Conservation (phyloP, 2,797 vertebrate species). For the Myiotriccus ornatus region DNA sequence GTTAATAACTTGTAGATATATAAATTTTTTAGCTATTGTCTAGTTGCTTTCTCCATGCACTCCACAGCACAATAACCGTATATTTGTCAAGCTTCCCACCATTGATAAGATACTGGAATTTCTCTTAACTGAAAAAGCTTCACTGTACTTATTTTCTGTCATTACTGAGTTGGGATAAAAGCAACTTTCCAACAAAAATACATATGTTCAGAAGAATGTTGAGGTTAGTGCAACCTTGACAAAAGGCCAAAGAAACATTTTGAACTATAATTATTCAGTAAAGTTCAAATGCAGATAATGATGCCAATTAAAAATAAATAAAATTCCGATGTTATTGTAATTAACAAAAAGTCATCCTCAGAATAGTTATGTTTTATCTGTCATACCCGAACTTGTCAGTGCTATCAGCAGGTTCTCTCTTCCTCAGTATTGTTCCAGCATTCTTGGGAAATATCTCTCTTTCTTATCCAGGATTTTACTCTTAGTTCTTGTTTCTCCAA, state of each 20-base stretch:
- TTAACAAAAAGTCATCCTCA: neutral
- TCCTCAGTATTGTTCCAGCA: neutral
- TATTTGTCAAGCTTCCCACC: neutral
- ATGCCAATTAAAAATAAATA: constrained; percentile 1
- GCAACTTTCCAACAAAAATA: neutral
- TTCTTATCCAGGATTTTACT: neutral
- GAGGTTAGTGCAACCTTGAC: neutral
- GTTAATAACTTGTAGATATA: neutral
- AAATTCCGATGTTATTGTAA: neutral
- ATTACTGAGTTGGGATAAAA: neutral
- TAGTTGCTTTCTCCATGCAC: neutral
- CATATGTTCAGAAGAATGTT: neutral
- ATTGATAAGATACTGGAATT: neutral
- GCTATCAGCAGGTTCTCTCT: neutral
- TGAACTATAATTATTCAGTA: neutral
- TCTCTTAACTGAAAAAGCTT: neutral
- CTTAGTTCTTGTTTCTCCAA: neutral
- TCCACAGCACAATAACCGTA: neutral
- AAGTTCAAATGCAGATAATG: neutral
- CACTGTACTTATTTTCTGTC: neutral
- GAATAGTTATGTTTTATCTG: neutral
- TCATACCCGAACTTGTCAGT: neutral
- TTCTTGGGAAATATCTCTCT: neutral
- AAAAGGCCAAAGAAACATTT: neutral
- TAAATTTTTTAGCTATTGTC: neutral